A percentile compares a stretch with the other conserved stretches of the same genome.
These are phyloP conservation scores for Leptodactylus fallax DNA, from an alignment of 2,797 vertebrate genomes.

Conservation along the genomic window DNA sequence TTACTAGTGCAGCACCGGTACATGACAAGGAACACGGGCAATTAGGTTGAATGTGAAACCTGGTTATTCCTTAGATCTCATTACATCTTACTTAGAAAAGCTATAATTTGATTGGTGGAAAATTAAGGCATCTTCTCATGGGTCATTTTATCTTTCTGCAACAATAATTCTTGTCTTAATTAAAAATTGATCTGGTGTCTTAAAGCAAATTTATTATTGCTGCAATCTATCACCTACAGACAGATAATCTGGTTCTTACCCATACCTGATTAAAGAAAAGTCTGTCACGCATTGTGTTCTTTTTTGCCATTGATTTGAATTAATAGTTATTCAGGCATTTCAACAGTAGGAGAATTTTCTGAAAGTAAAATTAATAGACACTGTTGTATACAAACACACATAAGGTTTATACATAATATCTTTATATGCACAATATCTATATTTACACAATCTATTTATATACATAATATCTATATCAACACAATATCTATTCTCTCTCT, in stretches of 20 bases:
- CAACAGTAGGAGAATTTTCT: constrained; percentile 60
- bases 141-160: constrained; percentile 99
- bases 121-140: constrained; percentile 97
- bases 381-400: background rate
- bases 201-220: constrained; percentile 99
- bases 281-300: constrained; percentile 88
- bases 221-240: constrained; percentile 98
- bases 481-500: no score
- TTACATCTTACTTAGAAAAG: constrained; percentile 92
- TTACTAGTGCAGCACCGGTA: constrained; percentile 85
- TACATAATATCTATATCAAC: no score
- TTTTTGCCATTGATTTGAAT: constrained; percentile 82
- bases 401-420: no score
- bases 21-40: constrained; percentile 84
- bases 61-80: constrained; percentile 86
- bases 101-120: constrained; percentile 99
- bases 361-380: constrained; percentile 7
- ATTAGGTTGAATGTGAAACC: constrained; percentile 88
- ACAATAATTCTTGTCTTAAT: constrained; percentile 99
- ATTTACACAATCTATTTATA: no score
- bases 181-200: constrained; percentile 99
- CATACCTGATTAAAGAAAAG: constrained; percentile 95
- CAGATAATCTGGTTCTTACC: constrained; percentile 99
- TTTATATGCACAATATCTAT: no score
- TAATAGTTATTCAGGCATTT: constrained; percentile 76